These are phyloP conservation scores for Callyntrura sp. DNA, from an alignment of 2,888 invertebrate genomes.

Conservation along the genomic window DNA sequence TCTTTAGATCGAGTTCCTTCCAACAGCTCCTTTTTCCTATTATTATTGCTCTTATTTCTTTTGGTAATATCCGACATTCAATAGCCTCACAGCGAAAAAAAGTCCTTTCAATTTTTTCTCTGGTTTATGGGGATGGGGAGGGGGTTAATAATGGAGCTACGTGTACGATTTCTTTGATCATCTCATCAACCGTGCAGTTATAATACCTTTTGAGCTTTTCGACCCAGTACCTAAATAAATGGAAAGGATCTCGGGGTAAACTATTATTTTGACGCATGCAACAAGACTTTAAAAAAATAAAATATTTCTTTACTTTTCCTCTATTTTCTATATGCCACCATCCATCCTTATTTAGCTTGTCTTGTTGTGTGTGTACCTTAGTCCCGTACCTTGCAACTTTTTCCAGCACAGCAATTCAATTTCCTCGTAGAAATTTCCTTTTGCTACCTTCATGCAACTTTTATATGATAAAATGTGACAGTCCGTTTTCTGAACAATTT, in stretches of 20 bases:
- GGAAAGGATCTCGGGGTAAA: neutral
- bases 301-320: constrained; percentile 25
- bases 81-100: constrained; percentile 30
- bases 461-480: neutral
- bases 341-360: no score
- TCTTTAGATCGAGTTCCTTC: constrained; percentile 37
- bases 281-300: constrained; percentile 25
- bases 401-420: constrained; percentile 4
- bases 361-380: no score
- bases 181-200: constrained; percentile 2
- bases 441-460: neutral
- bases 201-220: neutral
- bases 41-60: constrained; percentile 40
- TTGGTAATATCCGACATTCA: constrained; percentile 26
- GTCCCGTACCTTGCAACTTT: constrained; percentile 7
- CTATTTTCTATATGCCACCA: neutral
- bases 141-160: no score
- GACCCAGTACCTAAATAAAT: neutral
- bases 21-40: neutral
- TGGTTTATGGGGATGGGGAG: no score
- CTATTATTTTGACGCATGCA: constrained; percentile 39
- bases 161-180: constrained; percentile 29
- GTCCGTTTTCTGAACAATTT: neutral
- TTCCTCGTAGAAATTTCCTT: no score
- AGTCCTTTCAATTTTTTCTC: constrained; percentile 8